phyloP scores from a whole-genome alignment of 2,113 vertebrate genomes.

The Puffinus mauretanicus region DNA sequence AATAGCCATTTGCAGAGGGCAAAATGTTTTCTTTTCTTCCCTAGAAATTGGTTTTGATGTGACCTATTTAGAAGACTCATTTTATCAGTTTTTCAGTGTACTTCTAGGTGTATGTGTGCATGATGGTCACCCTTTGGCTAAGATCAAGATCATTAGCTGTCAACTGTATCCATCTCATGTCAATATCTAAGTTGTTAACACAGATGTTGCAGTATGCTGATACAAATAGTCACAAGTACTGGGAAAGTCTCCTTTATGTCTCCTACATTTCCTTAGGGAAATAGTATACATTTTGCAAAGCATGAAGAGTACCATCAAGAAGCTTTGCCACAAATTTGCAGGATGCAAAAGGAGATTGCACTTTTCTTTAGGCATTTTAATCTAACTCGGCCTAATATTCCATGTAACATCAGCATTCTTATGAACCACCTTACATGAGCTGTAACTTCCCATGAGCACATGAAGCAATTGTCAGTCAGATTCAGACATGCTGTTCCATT shows the following conservation, averaged over 20 bases:
- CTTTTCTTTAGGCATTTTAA: not conserved
- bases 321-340: not conserved
- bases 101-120: not conserved
- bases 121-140: not conserved
- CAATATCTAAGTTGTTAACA: not conserved
- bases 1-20: not conserved
- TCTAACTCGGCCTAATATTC: not conserved
- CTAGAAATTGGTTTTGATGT: not conserved
- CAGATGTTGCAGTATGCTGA: not conserved
- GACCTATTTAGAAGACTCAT: not conserved
- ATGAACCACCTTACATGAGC: not conserved
- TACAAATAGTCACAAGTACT: not conserved
- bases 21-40: not conserved
- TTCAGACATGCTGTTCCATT: not conserved
- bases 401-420: not conserved
- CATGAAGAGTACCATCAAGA: not conserved
- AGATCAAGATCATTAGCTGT: not conserved
- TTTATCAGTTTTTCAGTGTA: not conserved
- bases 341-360: not conserved
- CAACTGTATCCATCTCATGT: not conserved
- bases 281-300: not conserved
- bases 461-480: not conserved
- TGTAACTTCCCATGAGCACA: no score
- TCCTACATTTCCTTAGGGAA: not conserved
- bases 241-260: accelerated